Evolutionary conservation across 2,797 vertebrate species (phyloP).

Genomic region (Falco berigora): DNA sequence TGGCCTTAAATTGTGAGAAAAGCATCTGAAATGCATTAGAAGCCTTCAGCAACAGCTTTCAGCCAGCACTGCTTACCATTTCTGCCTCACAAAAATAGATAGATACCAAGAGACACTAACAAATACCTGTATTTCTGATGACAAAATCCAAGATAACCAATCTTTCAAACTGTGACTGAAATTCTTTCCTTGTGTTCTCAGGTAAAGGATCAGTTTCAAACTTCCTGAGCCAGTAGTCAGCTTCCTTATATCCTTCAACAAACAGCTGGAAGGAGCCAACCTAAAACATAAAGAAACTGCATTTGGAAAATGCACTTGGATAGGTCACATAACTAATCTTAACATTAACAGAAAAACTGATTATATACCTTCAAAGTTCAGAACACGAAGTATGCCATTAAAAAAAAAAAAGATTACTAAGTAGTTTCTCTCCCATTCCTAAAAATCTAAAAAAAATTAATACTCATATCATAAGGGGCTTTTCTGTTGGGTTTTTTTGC

Average conservation of each 20-base stretch:
- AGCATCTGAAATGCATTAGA: neutral
- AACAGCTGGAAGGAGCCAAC: conserved; percentile 97
- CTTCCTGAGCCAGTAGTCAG: conserved; percentile 93
- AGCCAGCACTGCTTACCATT: neutral
- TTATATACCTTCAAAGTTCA: neutral
- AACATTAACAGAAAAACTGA: neutral
- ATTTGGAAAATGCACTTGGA: conserved; percentile 27
- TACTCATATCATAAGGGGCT: neutral
- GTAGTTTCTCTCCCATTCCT: neutral
- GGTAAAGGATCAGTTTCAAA: conserved; percentile 95
- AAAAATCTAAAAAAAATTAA: neutral
- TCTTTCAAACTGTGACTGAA: conserved; percentile 96
- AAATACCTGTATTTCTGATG: conserved; percentile 93
- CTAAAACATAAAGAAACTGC: conserved; percentile 70
- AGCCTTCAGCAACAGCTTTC: neutral
- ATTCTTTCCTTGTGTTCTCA: conserved; percentile 95
- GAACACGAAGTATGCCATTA: neutral
- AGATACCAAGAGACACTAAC: neutral
- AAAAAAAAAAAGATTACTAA: neutral
- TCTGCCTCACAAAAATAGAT: neutral
- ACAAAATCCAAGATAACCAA: conserved; percentile 93
- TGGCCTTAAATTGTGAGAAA: neutral
- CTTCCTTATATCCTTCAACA: conserved; percentile 93
- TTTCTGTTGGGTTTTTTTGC: neutral
- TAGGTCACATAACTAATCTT: neutral